Percentiles rank a stretch among this genome's conserved stretches.
Conservation (phyloP, 2,888 invertebrate species). For the Caenorhabditis sp. region DNA sequence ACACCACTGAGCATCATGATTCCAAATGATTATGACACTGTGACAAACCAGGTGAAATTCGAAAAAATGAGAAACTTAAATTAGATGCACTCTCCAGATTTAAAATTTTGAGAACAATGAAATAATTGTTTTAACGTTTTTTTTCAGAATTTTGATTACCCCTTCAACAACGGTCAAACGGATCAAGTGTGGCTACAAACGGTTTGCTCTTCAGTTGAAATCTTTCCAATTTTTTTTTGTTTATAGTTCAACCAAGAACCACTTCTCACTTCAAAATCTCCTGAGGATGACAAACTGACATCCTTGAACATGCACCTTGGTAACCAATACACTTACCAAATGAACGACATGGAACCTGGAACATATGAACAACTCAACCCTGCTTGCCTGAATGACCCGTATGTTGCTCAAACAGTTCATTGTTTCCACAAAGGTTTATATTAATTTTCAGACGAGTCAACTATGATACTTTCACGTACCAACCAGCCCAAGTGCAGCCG, state of each 20-base stretch:
- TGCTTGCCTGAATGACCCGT: neutral
- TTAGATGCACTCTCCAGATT: no score
- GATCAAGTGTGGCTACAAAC: constrained; percentile 22
- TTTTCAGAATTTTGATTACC: neutral
- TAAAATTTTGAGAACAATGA: no score
- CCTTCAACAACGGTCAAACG: neutral
- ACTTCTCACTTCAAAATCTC: constrained; percentile 21
- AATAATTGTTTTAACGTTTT: no score
- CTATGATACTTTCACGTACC: constrained; percentile 31
- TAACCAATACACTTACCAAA: constrained; percentile 40
- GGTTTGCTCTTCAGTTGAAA: neutral
- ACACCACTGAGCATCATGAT: constrained; percentile 45
- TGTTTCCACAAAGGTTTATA: no score
- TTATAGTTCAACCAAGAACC: constrained; percentile 43
- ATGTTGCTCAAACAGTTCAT: no score
- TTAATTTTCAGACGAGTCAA: constrained; percentile 24
- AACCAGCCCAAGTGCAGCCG: neutral
- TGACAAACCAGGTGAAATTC: constrained; percentile 26
- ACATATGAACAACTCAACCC: neutral
- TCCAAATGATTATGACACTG: constrained; percentile 29
- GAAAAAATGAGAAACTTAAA: no score
- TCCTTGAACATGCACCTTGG: constrained; percentile 26
- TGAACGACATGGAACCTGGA: constrained; percentile 14
- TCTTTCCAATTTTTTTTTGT: neutral
- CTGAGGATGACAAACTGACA: constrained; percentile 22